Evolutionary conservation across 2,113 vertebrate species (phyloP), one percentile per base, ranked within the genome.

Genomic region (Chinchilla lanigera): DNA sequence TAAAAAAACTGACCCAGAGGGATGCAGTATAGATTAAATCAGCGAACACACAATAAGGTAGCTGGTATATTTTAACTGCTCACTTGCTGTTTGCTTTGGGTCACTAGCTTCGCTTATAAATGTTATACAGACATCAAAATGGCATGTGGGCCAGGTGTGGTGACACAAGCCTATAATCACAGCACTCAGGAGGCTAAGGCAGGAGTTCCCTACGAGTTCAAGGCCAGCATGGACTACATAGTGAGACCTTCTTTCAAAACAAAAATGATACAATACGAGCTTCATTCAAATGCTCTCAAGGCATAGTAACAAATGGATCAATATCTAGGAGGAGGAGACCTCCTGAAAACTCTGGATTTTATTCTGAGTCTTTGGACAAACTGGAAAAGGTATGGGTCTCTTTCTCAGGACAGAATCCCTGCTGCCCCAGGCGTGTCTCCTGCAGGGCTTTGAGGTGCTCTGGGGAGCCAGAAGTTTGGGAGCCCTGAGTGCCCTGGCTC

Each of bases 281-380:
- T 5, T 82, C 47, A 63, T 82, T 52, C 44, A 63, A 61, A 41
- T 9, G 7, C 58, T 87, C 52, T 86, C 35, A 41, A 35, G 56
- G 63, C 58, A 84, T 14, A 50, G 61, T 65, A n/a, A 60, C 63
- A 85, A 85, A 82, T 22, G 35, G n/a, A 0, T 78, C 52, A 60
- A 28, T 24, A 71, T 65, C 56, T 71, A 52, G 58, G 83, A 69
- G 71, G 63, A 83, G 1, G 2, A 84, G 35, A 17, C 30, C 83
- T 84, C 38, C 9, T 85, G 75, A 92, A 89, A 90, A 82, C 24
- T 50, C 11, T 50, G 13, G 22, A 90, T 69, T 84, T 86, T 54
- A 84, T 47, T 67, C 38, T 89, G 80, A 52, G 33, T 71, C 71
- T 75, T 95, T 52, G 81, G 63, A 94, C 24, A 96, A 90, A 91